Conservation (phyloP, 2,113 vertebrate genomes). For the Asarcornis scutulata region DNA sequence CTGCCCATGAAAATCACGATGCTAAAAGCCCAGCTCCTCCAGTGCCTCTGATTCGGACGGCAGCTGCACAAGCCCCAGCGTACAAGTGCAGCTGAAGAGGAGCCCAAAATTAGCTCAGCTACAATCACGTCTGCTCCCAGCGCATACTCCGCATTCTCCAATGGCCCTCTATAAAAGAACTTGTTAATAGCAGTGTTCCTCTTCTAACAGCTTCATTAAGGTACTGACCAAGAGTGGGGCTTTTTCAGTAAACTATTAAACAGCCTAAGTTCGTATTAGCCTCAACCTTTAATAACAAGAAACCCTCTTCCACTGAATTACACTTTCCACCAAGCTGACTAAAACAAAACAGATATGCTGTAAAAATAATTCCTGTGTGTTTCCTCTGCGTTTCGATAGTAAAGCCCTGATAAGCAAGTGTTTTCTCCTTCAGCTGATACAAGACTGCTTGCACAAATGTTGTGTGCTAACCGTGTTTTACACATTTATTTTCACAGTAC, state of each 20-base stretch:
- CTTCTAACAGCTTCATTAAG: not conserved
- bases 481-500: too few species aligned
- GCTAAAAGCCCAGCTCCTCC: not conserved
- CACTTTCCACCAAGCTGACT: not conserved
- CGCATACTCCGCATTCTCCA: not conserved
- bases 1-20: not conserved
- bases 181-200: not conserved
- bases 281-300: not conserved
- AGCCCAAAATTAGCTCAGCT: conserved; percentile 32
- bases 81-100: not conserved
- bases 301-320: too few species aligned
- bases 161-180: not conserved
- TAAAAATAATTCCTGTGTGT: not conserved
- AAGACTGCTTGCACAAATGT: too few species aligned
- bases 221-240: not conserved
- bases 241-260: not conserved
- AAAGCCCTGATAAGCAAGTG: not conserved
- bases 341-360: not conserved
- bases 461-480: not conserved
- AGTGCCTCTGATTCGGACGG: not conserved
- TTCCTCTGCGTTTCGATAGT: not conserved
- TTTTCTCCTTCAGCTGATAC: not conserved
- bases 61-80: not conserved
- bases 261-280: not conserved
- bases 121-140: not conserved